These are phyloP conservation scores for Calyptommatus sinebrachiatus DNA, from an alignment of 2,113 vertebrate genomes.

Conservation along the genomic window DNA sequence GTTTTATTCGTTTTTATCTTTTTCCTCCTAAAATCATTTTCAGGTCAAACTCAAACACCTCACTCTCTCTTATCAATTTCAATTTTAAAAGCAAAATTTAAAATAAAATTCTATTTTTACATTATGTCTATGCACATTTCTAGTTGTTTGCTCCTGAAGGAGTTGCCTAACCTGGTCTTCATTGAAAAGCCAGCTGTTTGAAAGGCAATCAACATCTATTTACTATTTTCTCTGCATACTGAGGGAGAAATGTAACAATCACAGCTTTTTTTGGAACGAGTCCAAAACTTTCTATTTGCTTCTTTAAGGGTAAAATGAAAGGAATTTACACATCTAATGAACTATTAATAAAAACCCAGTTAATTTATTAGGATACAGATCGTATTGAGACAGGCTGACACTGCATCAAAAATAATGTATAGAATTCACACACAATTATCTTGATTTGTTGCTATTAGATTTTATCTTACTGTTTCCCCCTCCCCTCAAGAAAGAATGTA, in stretches of 20 bases:
- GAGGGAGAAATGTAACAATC: conserved; percentile 4
- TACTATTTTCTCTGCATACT: not conserved
- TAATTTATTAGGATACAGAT: not conserved
- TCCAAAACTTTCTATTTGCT: not conserved
- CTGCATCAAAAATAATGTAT: no score
- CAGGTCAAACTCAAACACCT: not conserved
- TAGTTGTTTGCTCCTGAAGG: not conserved
- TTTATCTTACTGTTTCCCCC: no score
- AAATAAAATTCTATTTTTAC: not conserved
- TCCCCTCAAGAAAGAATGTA: no score
- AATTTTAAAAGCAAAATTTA: not conserved
- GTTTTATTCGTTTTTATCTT: no score
- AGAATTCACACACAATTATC: no score
- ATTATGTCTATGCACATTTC: not conserved
- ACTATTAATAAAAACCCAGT: no score
- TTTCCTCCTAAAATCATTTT: not conserved
- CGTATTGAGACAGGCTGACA: no score
- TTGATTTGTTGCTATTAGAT: no score
- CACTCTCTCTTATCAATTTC: not conserved
- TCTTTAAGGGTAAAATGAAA: not conserved
- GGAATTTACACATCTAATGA: no score
- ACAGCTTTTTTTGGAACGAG: not conserved
- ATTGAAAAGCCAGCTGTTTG: not conserved
- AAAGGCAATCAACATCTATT: conserved; percentile 6
- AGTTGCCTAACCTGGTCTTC: not conserved